Conservation (phyloP, 1,140 invertebrate species). For the Drosophila repletoides region DNA sequence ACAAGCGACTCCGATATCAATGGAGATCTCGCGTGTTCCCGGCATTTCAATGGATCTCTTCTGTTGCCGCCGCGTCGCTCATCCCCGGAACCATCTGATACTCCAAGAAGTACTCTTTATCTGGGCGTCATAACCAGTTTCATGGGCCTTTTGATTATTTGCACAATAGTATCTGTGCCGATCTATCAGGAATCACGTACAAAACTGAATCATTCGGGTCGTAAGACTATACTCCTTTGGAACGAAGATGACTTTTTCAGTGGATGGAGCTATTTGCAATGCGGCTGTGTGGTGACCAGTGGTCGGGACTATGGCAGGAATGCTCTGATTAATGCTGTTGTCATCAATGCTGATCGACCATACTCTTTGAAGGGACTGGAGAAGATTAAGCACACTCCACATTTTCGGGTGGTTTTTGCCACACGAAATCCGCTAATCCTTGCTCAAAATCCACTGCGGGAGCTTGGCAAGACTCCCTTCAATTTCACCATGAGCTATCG, state of each 20-base stretch:
- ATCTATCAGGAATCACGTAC: too few relatives aligned
- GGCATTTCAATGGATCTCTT: too few relatives aligned
- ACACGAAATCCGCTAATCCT: conserved; percentile 19
- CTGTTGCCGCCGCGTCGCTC: too few relatives aligned
- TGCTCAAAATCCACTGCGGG: not conserved
- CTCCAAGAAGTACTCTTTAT: too few relatives aligned
- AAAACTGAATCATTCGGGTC: too few relatives aligned
- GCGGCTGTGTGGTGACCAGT: conserved; percentile 27
- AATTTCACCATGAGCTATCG: conserved; percentile 65
- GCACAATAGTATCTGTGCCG: too few relatives aligned
- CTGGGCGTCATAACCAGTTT: too few relatives aligned
- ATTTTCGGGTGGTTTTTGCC: conserved; percentile 38
- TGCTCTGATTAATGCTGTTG: conserved; percentile 41
- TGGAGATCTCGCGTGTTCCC: too few relatives aligned
- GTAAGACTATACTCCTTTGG: conserved; percentile 25
- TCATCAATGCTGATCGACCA: conserved; percentile 48
- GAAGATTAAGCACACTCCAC: not conserved
- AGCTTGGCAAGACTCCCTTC: conserved; percentile 10
- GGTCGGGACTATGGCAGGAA: not conserved
- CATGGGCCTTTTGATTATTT: too few relatives aligned
- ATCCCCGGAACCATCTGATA: too few relatives aligned
- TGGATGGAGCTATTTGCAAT: not conserved
- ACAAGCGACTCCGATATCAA: too few relatives aligned
- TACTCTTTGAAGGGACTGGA: conserved; percentile 24
- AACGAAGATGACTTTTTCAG: not conserved